These are phyloP conservation scores for Danaus chrysippus DNA, from an alignment of 2,888 invertebrate genomes.

Conservation along the genomic window DNA sequence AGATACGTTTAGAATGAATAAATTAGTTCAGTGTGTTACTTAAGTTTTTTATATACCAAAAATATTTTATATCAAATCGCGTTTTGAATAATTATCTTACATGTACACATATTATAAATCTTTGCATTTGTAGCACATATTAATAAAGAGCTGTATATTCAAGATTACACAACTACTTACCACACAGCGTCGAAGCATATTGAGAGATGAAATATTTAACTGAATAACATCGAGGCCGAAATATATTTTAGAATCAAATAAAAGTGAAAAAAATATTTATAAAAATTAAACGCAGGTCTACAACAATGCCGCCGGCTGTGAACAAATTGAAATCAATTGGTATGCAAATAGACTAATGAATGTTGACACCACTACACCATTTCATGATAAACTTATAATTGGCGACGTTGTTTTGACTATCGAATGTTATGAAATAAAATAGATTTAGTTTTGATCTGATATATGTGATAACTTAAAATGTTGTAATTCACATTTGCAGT, in stretches of 20 bases:
- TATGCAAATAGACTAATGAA: conserved; percentile 31
- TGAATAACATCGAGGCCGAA: conserved; percentile 49
- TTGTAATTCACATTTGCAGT: too few species aligned
- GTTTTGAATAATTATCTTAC: too few species aligned
- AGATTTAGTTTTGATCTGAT: background rate
- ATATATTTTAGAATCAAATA: conserved; percentile 45
- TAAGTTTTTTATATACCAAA: too few species aligned
- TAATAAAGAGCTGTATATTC: background rate
- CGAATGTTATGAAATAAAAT: conserved; percentile 4
- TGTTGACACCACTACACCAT: conserved; percentile 30
- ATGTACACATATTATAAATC: too few species aligned
- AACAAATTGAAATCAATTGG: conserved; percentile 30
- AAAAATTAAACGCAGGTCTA: conserved; percentile 34
- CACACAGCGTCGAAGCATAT: conserved; percentile 39
- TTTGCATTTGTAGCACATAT: background rate
- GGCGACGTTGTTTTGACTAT: conserved; percentile 21
- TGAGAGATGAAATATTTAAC: conserved; percentile 64
- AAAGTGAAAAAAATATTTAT: conserved; percentile 53
- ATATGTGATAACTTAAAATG: too few species aligned
- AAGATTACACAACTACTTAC: conserved; percentile 40
- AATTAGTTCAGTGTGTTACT: too few species aligned
- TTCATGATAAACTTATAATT: conserved; percentile 28
- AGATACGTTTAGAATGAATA: too few species aligned
- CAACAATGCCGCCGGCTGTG: conserved; percentile 27
- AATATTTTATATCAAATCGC: too few species aligned